A percentile compares a stretch with the other conserved stretches of the same genome.
These are phyloP conservation scores for Tetragnatha versicolor DNA, from an alignment of 1,140 invertebrate species.

Conservation along the genomic window DNA sequence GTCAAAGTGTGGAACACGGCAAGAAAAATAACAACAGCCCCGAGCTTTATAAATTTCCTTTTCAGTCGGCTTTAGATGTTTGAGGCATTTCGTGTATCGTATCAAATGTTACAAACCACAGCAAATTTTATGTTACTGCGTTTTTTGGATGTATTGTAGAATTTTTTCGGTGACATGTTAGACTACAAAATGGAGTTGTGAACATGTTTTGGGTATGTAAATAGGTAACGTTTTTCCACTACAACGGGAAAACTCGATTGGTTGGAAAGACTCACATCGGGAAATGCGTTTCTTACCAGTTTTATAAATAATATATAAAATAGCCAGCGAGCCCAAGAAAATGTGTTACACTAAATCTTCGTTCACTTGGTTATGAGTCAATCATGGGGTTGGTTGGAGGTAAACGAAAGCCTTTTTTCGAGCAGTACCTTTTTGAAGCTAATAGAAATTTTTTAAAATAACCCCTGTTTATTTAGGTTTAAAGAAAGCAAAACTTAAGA, in stretches of 20 bases:
- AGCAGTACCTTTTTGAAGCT: neutral
- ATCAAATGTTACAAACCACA: conserved; percentile 42
- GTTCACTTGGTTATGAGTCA: neutral
- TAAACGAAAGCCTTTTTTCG: neutral
- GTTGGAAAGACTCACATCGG: conserved; percentile 1
- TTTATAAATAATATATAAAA: neutral
- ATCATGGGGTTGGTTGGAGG: neutral
- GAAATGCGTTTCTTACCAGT: neutral
- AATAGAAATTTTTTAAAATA: too few relatives aligned
- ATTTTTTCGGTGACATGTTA: conserved; percentile 14
- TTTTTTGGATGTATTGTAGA: neutral
- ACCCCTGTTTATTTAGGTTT: too few relatives aligned
- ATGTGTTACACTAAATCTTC: neutral
- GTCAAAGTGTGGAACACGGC: conserved; percentile 18
- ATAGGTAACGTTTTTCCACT: neutral
- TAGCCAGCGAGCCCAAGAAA: neutral
- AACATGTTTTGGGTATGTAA: conserved; percentile 40
- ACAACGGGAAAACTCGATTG: conserved; percentile 6
- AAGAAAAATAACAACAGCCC: conserved; percentile 27
- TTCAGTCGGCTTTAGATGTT: conserved; percentile 22
- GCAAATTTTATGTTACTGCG: conserved; percentile 4
- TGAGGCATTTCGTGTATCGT: conserved; percentile 27
- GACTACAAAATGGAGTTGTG: conserved; percentile 32
- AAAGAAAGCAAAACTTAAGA: too few relatives aligned
- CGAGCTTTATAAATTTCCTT: conserved; percentile 43